Base-by-base conservation (phyloP, 2,797 vertebrate genomes). In the Crocidura indochinensis region DNA sequence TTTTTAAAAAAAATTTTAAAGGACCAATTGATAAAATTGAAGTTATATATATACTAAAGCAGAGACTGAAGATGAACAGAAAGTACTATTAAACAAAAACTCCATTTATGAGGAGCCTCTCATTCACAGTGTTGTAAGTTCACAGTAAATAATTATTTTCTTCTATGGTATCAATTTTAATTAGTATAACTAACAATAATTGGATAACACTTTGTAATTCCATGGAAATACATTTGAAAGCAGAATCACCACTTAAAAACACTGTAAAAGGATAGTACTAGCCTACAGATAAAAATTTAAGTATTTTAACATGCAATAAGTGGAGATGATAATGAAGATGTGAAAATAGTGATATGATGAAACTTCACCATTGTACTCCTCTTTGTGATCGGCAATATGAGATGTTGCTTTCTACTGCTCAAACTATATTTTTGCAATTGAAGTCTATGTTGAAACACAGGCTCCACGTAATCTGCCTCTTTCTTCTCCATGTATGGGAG, bases 41-140 rank as follows among this genome's bases (percentile, higher is more conserved):
- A 62, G 47, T 74, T 65, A 62, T 27, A 84, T 64, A 88, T 64
- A 88, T n/a, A 15, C 68, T 88, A 84, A 92, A 91, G 90, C 53
- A 86, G 10, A 92, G 80, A 80, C 64, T 10, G 84, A 27, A 82
- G 79, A 82, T 86, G 53, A 90, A 93, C 22, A 69, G 31, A 84
- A 94, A 91, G 56, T 91, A 91, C 75, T 84, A 74, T 77, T 74
- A 38, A 17, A 87, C 69, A 92, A 91, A 86, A 62, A 88, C 90
- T 94, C 93, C 94, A 91, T 74, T 92, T 91, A 71, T 38, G 60
- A 94, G 85, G 90, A 95, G 93, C 78, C 60, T 90, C 85, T 91
- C 72, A 85, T 93, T 96, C 95, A 94, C 92, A 96, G 95, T 90
- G 73, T 88, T 77, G 72, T 95, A 88, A 94, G 60, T 95, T 96